Base-by-base conservation (phyloP, 1,140 invertebrate species). In the Vollenhovia emeryi region DNA sequence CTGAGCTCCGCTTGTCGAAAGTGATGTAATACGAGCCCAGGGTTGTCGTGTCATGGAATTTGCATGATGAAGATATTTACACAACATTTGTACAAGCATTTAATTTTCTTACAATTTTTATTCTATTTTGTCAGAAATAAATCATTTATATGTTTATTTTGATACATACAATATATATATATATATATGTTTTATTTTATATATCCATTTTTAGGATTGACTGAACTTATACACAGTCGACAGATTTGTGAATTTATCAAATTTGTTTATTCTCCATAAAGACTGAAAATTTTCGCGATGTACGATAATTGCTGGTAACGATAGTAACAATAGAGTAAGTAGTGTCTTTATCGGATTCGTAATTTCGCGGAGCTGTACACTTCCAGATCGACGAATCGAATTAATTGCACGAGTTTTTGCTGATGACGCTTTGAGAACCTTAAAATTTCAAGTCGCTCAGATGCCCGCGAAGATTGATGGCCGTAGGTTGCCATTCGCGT, bases 371-470 rank as follows among this genome's bases (percentile, higher is more conserved):
- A 82, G 66, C 24, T 71, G 30, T 79, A 57, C 24, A 30, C n/a
- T 71, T 43, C 0, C 15, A 2, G 11, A 30, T 13, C 50, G n/a
- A 73, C n/a, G 24, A 82, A 45, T 71, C 50, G 27, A 57, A 60
- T 57, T 7, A 57, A 60, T 57, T 7, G 48, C 24, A 36, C 18
- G 27, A 71, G 11, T 71, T 82, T 80, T 82, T 82, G 64, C 24
- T 80, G 66, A 59, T 40, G 24, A n/a, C 66, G 40, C 50, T 55
- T 24, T 45, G 33, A 80, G 36, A 69, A 45, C 50, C 40, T 82
- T 82, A 59, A 82, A 82, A 82, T 71, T 82, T 82, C 11, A 82
- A 82, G 66, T 82, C 11, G 36, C 50, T 57, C 50, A 57, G 64
- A 45, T 27, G 36, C 13, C 18, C 27, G 27, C 45, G 50, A 73